Base-by-base conservation (phyloP, 2,888 invertebrate genomes). In the Doris montereyensis region DNA sequence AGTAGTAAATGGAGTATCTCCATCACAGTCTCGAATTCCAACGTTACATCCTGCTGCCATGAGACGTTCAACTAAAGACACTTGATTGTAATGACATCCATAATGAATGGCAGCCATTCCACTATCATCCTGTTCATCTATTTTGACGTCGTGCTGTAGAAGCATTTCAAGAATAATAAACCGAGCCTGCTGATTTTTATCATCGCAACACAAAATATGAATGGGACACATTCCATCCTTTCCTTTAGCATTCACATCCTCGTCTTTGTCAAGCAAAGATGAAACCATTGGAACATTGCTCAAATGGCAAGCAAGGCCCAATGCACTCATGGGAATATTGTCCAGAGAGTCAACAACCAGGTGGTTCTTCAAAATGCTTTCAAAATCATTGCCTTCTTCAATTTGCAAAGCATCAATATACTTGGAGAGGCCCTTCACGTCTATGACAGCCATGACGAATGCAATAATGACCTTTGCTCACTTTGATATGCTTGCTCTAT, bases 1-100 rank as follows among this genome's bases (percentile, higher is more conserved):
- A 71, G 81, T 84, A 76, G 85, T 87, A 79, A 88, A 84, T 0
- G 88, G 86, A 3, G 88, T 86, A 35, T 87, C 87, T 0, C 88
- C 88, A 72, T 84, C 82, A 13, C 85, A 83, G 5, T 86, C 86
- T 62, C 84, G 84, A 10, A 86, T 81, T 76, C 88, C 87, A 8
- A 87, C 87, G 81, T 87, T 83, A 82, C 87, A 86, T 17, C 85
- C 83, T 17, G 83, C 83, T 8, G 83, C 76, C n/a, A 79, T 60
- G 26, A 79, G 62, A 21, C 76, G 30, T 17, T 79, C 52, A 24
- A 79, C 79, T 26, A 79, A 28, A 2, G 58, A 68, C 8, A 71
- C 21, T 10, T 71, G 76, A 62, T 58, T 76, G 32, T 76, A 76
- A n/a, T 62, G 62, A 30, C 76, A 79, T 8, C 76, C 79, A 1